These are phyloP conservation scores for Cyphomyrmex costatus DNA, from an alignment of 1,140 invertebrate genomes.

Conservation along the genomic window DNA sequence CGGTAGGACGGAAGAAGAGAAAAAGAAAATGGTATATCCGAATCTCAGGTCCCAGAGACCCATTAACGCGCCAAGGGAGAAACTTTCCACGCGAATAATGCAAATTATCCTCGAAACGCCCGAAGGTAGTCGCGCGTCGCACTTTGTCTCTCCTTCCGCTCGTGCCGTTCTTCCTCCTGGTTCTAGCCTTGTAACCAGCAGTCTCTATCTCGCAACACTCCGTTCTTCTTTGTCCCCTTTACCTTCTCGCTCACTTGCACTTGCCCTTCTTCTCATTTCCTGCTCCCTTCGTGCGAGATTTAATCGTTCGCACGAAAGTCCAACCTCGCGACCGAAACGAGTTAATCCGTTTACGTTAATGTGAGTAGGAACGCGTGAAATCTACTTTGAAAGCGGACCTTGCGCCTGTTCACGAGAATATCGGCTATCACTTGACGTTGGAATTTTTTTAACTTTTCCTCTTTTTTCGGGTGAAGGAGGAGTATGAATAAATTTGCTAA, in stretches of 20 bases:
- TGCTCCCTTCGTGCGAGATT: slow-evolving; percentile 45
- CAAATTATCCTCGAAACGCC: slow-evolving; percentile 74
- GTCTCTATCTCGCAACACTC: slow-evolving; percentile 41
- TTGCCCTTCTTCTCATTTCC: slow-evolving; percentile 25
- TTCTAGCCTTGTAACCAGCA: slow-evolving; percentile 53
- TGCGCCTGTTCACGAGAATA: background rate
- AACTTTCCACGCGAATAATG: slow-evolving; percentile 73
- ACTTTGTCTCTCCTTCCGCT: slow-evolving; percentile 59
- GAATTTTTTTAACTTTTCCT: background rate
- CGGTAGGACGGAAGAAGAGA: background rate
- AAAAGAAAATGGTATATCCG: slow-evolving; percentile 63
- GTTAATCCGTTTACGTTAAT: slow-evolving; percentile 73
- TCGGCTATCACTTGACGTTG: slow-evolving; percentile 16
- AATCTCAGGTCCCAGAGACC: slow-evolving; percentile 70
- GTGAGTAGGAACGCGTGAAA: slow-evolving; percentile 68
- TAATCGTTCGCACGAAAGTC: slow-evolving; percentile 66
- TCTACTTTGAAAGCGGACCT: slow-evolving; percentile 51
- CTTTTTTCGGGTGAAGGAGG: background rate
- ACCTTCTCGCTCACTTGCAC: slow-evolving; percentile 25
- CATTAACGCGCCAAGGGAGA: slow-evolving; percentile 69
- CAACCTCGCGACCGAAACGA: slow-evolving; percentile 61
- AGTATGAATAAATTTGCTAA: background rate
- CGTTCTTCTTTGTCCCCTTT: background rate
- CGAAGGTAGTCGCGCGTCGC: slow-evolving; percentile 60
- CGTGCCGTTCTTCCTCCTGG: slow-evolving; percentile 16